Evolutionary conservation across 2,797 vertebrate species (phyloP).

Genomic region (Chaenodraco wilsoni): DNA sequence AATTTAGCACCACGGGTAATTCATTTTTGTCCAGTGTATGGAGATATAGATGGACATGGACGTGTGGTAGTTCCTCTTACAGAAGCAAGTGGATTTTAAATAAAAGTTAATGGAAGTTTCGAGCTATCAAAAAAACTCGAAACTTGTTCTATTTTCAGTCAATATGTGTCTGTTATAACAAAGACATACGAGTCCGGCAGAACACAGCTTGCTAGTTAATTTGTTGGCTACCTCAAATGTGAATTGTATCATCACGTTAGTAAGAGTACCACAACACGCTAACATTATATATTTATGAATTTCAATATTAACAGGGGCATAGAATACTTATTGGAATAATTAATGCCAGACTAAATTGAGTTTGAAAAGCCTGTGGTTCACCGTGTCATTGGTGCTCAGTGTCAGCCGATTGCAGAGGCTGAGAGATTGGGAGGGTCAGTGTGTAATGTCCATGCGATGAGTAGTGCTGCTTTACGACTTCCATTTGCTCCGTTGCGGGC

Average conservation of each 20-base stretch:
- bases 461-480: conserved; percentile 81
- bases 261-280: conserved; percentile 73
- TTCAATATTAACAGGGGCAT: conserved; percentile 69
- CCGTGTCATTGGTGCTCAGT: conserved; percentile 75
- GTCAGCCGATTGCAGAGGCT: conserved; percentile 76
- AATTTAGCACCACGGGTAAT: conserved; percentile 69
- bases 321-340: conserved; percentile 83
- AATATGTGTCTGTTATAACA: conserved; percentile 72
- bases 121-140: conserved; percentile 68
- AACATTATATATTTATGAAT: conserved; percentile 76
- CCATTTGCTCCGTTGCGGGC: conserved; percentile 79
- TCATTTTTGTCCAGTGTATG: conserved; percentile 65
- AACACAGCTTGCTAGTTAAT: conserved; percentile 75
- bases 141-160: conserved; percentile 63
- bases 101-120: conserved; percentile 76
- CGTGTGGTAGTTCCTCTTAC: conserved; percentile 58
- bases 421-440: conserved; percentile 81
- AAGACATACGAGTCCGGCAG: conserved; percentile 73
- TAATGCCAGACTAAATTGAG: conserved; percentile 81
- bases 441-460: conserved; percentile 80
- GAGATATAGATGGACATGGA: conserved; percentile 64
- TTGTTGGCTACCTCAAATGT: conserved; percentile 73
- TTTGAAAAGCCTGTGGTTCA: conserved; percentile 81
- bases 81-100: conserved; percentile 69
- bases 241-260: conserved; percentile 77